Percentiles rank a stretch among this genome's conserved stretches.
Conservation (phyloP, 2,113 vertebrate species). For the Gracilinanus agilis region DNA sequence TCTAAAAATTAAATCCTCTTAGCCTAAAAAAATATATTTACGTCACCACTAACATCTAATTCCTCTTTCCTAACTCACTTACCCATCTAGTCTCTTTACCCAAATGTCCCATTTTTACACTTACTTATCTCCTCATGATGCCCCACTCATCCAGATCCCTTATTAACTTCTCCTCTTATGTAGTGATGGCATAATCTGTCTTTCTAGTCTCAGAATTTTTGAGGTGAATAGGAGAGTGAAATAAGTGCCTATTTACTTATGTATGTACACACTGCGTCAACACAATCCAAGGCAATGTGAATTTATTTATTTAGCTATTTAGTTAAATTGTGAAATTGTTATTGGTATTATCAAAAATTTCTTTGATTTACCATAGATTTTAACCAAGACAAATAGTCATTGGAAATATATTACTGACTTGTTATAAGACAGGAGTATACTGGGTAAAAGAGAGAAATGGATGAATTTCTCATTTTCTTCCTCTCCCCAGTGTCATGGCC, state of each 20-base stretch:
- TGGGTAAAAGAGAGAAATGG: not conserved
- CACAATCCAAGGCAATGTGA: not conserved
- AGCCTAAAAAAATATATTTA: not conserved
- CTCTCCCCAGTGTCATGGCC: not conserved
- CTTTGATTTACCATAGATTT: not conserved
- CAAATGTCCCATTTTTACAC: not conserved
- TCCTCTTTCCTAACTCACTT: not conserved
- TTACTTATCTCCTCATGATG: not conserved
- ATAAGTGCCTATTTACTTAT: not conserved
- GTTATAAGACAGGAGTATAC: not conserved
- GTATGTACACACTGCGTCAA: not conserved
- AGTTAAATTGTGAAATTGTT: not conserved
- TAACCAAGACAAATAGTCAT: not conserved
- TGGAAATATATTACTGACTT: not conserved
- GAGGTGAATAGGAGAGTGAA: not conserved
- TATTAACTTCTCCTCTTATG: not conserved
- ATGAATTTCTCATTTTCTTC: too few species aligned
- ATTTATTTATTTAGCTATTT: not conserved
- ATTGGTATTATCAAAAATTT: not conserved
- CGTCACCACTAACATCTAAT: not conserved
- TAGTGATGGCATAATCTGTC: not conserved
- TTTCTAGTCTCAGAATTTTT: not conserved
- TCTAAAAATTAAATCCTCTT: not conserved
- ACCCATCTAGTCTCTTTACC: not conserved
- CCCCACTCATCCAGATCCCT: not conserved